Evolutionary conservation across 2,113 vertebrate species (phyloP).

Genomic region (Nannospalax galili): DNA sequence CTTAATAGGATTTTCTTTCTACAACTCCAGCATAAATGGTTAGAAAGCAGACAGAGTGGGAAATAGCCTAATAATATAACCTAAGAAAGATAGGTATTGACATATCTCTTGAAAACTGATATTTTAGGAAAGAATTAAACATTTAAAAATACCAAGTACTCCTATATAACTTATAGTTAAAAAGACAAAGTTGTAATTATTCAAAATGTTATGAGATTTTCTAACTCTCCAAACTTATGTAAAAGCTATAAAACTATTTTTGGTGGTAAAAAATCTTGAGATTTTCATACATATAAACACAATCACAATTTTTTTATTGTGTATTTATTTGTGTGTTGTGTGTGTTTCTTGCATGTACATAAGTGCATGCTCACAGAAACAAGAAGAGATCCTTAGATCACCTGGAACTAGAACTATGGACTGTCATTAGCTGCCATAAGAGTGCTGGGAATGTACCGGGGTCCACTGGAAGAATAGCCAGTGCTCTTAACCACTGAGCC

Average conservation of each 20-base stretch:
- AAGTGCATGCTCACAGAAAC: too few species aligned
- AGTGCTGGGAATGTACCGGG: too few species aligned
- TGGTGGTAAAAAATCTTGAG: slow-evolving; percentile 71
- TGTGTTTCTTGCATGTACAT: too few species aligned
- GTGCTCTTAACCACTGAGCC: too few species aligned
- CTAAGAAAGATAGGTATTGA: neutral
- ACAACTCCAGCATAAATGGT: neutral
- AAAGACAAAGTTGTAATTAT: neutral
- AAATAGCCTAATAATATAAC: neutral
- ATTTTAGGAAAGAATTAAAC: neutral
- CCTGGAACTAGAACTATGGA: too few species aligned
- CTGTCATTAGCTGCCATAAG: too few species aligned
- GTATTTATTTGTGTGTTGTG: too few species aligned
- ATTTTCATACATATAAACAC: slow-evolving; percentile 33
- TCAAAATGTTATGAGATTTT: slow-evolving; percentile 59
- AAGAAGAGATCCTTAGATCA: too few species aligned
- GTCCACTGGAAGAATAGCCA: too few species aligned
- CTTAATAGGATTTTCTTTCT: neutral
- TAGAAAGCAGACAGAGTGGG: neutral
- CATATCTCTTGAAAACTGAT: neutral
- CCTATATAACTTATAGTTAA: slow-evolving; percentile 28
- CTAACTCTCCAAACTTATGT: slow-evolving; percentile 29
- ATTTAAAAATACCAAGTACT: neutral
- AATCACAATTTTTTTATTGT: neutral
- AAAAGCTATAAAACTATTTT: slow-evolving; percentile 44